phyloP scores from a whole-genome alignment of 2,888 invertebrate species.

The Homarus gammarus region DNA sequence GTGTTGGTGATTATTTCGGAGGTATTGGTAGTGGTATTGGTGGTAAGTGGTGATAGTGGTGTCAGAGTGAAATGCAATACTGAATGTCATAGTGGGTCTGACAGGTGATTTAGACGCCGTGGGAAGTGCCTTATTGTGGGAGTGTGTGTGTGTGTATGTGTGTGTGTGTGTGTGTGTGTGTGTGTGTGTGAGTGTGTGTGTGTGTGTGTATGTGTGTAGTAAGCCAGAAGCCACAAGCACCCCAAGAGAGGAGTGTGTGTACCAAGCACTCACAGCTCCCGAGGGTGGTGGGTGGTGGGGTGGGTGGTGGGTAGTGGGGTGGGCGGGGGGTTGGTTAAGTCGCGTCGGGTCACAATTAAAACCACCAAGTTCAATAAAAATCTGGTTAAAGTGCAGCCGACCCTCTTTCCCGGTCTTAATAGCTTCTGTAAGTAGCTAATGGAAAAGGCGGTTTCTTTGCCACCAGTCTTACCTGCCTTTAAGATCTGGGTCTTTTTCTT shows the following conservation, averaged over 20 bases:
- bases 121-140: background rate
- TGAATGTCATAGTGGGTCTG: too few species aligned
- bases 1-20: too few species aligned
- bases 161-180: slow-evolving; percentile 3
- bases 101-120: too few species aligned
- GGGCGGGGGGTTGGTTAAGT: background rate
- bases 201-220: too few species aligned
- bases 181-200: background rate
- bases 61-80: too few species aligned
- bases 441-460: slow-evolving; percentile 4
- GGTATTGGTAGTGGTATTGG: too few species aligned
- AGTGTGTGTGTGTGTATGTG: background rate
- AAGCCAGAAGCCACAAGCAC: too few species aligned
- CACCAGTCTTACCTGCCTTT: slow-evolving; percentile 5
- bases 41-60: too few species aligned
- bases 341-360: background rate
- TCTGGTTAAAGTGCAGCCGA: slow-evolving; percentile 2
- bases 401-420: background rate
- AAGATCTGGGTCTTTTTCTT: background rate
- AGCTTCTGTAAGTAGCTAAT: slow-evolving; percentile 2
- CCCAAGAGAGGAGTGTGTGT: background rate
- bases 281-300: background rate
- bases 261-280: too few species aligned
- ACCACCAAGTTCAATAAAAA: background rate
- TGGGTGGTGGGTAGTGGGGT: background rate